These are phyloP conservation scores for Papilio helenus DNA, from an alignment of 1,140 invertebrate genomes.

Conservation along the genomic window DNA sequence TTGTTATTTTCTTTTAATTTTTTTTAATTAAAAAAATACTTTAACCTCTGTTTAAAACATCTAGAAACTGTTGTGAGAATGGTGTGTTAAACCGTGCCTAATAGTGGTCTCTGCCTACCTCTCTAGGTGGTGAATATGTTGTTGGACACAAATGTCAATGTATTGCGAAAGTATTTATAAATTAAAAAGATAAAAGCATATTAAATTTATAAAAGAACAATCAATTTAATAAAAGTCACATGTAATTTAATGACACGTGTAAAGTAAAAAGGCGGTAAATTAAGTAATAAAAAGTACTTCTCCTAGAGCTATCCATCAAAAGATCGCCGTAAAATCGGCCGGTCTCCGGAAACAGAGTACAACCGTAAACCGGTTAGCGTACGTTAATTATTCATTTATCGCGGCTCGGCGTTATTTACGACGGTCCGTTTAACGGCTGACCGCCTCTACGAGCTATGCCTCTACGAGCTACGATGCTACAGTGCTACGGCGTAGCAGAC, in stretches of 20 bases:
- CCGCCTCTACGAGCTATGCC: conserved; percentile 54
- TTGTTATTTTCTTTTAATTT: not conserved
- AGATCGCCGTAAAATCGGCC: conserved; percentile 28
- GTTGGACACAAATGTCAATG: too few relatives aligned
- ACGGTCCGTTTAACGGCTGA: conserved; percentile 61
- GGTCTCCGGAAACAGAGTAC: conserved; percentile 40
- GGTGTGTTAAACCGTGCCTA: too few relatives aligned
- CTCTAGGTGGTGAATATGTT: too few relatives aligned
- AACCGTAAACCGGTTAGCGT: conserved; percentile 58
- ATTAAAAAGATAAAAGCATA: too few relatives aligned
- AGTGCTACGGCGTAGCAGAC: conserved; percentile 45
- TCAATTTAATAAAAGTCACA: conserved; percentile 13
- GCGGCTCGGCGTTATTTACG: conserved; percentile 61
- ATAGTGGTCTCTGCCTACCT: too few relatives aligned
- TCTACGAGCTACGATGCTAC: conserved; percentile 40
- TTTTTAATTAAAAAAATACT: not conserved
- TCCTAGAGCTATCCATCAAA: conserved; percentile 33
- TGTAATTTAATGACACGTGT: conserved; percentile 27
- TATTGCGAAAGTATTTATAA: too few relatives aligned
- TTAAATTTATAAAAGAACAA: too few relatives aligned
- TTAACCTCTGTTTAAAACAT: too few relatives aligned
- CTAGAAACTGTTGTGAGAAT: too few relatives aligned
- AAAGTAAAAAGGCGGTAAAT: conserved; percentile 17
- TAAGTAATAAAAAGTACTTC: conserved; percentile 15
- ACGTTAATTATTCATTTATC: conserved; percentile 69